phyloP scores from a whole-genome alignment of 2,888 invertebrate genomes.

The Caenorhabditis wallacei region DNA sequence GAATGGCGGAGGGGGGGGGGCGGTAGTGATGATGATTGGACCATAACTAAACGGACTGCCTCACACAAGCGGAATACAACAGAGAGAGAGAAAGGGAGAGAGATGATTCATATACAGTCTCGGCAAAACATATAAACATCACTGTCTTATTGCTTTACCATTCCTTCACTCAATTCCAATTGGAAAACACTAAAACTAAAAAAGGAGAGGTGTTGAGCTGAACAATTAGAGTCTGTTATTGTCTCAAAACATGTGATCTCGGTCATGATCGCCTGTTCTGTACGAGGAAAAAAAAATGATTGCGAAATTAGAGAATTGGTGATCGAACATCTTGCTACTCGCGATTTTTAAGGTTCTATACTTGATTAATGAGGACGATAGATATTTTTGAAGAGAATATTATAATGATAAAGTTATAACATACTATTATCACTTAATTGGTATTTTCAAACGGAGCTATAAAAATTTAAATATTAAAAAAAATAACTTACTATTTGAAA shows the following conservation, averaged over 20 bases:
- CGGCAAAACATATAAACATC: slow-evolving; percentile 43
- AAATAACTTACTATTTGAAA: neutral
- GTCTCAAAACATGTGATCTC: slow-evolving; percentile 9
- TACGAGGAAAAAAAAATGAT: neutral
- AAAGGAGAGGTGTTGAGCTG: neutral
- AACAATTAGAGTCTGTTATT: neutral
- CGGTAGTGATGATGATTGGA: slow-evolving; percentile 34
- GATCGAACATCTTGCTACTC: neutral
- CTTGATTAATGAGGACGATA: too few relatives aligned
- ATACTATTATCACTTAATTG: too few relatives aligned
- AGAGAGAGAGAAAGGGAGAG: neutral
- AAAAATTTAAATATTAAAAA: too few relatives aligned
- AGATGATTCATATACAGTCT: slow-evolving; percentile 44
- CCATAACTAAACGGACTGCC: slow-evolving; percentile 42
- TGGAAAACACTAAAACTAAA: neutral
- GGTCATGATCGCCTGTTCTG: neutral
- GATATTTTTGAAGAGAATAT: too few relatives aligned
- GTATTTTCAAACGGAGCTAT: too few relatives aligned
- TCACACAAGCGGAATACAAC: slow-evolving; percentile 22
- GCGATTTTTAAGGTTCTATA: neutral
- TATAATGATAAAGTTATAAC: too few relatives aligned
- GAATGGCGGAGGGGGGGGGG: slow-evolving; percentile 15
- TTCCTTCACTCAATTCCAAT: neutral
- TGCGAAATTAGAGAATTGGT: slow-evolving; percentile 15
- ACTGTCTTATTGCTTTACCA: slow-evolving; percentile 6